Evolutionary conservation across 2,113 vertebrate genomes (phyloP).

Genomic region (Gnathonemus longibarbis): DNA sequence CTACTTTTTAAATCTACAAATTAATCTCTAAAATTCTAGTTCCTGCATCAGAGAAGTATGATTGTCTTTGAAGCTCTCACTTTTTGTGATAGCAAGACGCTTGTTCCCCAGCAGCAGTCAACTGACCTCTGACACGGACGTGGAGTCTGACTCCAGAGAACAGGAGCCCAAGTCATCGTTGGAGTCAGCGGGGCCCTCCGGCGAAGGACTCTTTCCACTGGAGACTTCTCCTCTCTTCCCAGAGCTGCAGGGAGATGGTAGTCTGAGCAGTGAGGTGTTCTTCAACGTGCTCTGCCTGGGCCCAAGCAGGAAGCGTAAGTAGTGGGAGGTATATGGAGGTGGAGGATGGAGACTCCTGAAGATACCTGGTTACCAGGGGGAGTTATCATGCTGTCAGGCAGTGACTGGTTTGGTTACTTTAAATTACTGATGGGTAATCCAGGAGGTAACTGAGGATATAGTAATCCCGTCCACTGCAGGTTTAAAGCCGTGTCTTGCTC

Average conservation of each 20-base stretch:
- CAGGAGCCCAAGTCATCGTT: conserved; percentile 52
- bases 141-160: conserved; percentile 30
- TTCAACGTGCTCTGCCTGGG: conserved; percentile 57
- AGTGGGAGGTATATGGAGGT: neutral
- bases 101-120: conserved; percentile 38
- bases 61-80: neutral
- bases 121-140: conserved; percentile 38
- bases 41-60: neutral
- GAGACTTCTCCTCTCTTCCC: conserved; percentile 52
- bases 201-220: conserved; percentile 51
- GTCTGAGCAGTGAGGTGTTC: conserved; percentile 60
- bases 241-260: conserved; percentile 30
- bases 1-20: neutral
- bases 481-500: neutral
- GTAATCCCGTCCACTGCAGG: neutral
- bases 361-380: neutral
- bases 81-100: neutral
- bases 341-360: neutral
- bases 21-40: neutral
- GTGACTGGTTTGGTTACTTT: neutral
- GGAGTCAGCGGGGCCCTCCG: conserved; percentile 55
- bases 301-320: conserved; percentile 51
- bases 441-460: neutral
- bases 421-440: neutral
- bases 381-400: neutral